Evolutionary conservation across 2,113 vertebrate species (phyloP).

Genomic region (Morone chrysops): DNA sequence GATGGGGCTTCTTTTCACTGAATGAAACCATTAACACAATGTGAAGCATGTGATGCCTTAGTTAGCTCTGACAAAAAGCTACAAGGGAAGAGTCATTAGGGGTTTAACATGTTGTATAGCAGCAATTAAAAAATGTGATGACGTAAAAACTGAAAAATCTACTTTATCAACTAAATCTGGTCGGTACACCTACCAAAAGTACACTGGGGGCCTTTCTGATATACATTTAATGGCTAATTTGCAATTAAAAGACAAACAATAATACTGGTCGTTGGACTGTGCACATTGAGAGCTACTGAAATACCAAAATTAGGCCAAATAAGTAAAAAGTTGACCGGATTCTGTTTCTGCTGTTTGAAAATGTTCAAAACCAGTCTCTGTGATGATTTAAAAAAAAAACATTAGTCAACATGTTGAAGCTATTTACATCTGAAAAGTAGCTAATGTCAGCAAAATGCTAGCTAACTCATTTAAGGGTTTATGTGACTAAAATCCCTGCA

Average conservation of each 20-base stretch:
- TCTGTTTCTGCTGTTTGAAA: neutral
- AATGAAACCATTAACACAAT: neutral
- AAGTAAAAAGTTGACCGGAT: neutral
- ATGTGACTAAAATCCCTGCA: neutral
- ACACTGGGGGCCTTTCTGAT: neutral
- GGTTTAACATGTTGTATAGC: neutral
- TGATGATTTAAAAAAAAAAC: neutral
- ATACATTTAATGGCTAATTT: neutral
- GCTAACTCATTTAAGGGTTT: too few relatives aligned
- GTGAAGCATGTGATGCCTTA: neutral
- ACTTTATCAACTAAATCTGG: neutral
- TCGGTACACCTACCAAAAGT: neutral
- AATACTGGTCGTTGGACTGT: neutral
- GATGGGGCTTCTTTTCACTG: conserved; percentile 17
- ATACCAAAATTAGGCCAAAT: neutral
- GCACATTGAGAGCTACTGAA: neutral
- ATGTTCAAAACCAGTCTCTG: neutral
- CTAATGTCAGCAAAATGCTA: too few relatives aligned
- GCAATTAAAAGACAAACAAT: neutral
- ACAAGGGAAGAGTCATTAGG: neutral
- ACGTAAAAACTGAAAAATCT: neutral
- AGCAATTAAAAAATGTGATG: neutral
- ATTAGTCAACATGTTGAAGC: too few relatives aligned
- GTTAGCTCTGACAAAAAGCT: neutral
- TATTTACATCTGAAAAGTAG: too few relatives aligned